Evolutionary conservation across 2,888 invertebrate genomes (phyloP).

Genomic region (Erpobdella octoculata): DNA sequence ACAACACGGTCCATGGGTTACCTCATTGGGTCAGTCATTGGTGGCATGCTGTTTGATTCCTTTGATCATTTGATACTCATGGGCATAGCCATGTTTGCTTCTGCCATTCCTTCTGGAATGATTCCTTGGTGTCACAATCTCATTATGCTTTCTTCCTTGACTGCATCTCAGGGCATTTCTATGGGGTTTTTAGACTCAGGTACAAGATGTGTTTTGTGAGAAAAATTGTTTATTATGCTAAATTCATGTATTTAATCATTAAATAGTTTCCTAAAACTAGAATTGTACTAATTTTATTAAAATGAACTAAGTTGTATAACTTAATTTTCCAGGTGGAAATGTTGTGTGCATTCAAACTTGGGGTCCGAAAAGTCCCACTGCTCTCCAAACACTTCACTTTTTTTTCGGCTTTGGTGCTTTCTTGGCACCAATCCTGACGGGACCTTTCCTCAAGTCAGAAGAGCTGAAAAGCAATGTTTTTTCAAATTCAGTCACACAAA

Average conservation of each 20-base stretch:
- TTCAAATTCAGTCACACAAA: neutral
- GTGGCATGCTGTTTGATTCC: slow-evolving; percentile 48
- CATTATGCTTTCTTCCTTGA: slow-evolving; percentile 45
- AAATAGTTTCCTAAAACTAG: neutral
- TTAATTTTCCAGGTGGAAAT: slow-evolving; percentile 51
- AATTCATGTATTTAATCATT: too few relatives aligned
- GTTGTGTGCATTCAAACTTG: slow-evolving; percentile 51
- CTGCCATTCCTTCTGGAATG: slow-evolving; percentile 49
- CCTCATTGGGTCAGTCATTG: slow-evolving; percentile 51
- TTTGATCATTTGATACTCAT: slow-evolving; percentile 51
- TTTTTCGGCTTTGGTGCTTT: slow-evolving; percentile 54
- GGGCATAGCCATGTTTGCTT: slow-evolving; percentile 48
- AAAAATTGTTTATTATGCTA: neutral
- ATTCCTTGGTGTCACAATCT: slow-evolving; percentile 51
- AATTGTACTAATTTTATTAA: neutral
- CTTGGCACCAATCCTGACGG: slow-evolving; percentile 53
- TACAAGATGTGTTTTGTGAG: slow-evolving; percentile 35
- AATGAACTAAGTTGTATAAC: neutral
- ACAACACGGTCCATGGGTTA: slow-evolving; percentile 52
- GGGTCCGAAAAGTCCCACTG: slow-evolving; percentile 50
- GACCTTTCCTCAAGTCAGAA: slow-evolving; percentile 45
- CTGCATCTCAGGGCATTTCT: slow-evolving; percentile 49
- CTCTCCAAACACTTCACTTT: slow-evolving; percentile 54
- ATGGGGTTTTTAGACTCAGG: slow-evolving; percentile 52
- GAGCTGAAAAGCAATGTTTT: neutral